Conservation (phyloP, 2,888 invertebrate genomes). For the Shargacucullia verbasci region DNA sequence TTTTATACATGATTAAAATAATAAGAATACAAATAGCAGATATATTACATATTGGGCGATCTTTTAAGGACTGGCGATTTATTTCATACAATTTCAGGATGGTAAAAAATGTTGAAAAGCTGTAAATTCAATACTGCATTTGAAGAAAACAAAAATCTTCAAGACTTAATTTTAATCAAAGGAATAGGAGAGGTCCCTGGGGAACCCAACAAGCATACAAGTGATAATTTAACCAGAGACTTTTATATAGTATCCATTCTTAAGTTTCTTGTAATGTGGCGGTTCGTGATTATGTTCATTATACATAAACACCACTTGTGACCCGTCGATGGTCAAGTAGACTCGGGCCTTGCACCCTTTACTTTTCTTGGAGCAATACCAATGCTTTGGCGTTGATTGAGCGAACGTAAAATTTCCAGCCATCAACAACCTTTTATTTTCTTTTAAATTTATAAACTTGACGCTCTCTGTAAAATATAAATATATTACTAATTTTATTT, state of each 20-base stretch:
- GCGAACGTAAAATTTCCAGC: conserved; percentile 66
- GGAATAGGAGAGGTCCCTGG: too few species aligned
- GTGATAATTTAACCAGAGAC: conserved; percentile 10
- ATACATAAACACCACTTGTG: conserved; percentile 40
- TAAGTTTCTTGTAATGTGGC: conserved; percentile 22
- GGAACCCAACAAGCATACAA: too few species aligned
- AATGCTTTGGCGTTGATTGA: conserved; percentile 58
- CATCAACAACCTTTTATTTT: conserved; percentile 62
- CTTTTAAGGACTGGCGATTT: too few species aligned
- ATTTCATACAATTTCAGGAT: too few species aligned
- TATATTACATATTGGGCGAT: too few species aligned
- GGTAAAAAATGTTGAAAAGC: too few species aligned
- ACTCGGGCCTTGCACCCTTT: conserved; percentile 67
- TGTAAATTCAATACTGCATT: too few species aligned
- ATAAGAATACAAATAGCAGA: too few species aligned
- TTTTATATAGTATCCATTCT: conserved; percentile 35
- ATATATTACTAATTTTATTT: too few species aligned
- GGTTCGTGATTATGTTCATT: conserved; percentile 54
- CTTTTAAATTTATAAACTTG: conserved; percentile 56
- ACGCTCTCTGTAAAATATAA: conserved; percentile 46
- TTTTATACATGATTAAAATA: too few species aligned
- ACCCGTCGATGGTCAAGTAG: conserved; percentile 46
- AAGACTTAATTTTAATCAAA: too few species aligned
- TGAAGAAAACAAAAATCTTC: too few species aligned
- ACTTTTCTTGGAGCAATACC: conserved; percentile 65